phyloP scores from a whole-genome alignment of 2,888 invertebrate genomes.

The Drosophila dives region DNA sequence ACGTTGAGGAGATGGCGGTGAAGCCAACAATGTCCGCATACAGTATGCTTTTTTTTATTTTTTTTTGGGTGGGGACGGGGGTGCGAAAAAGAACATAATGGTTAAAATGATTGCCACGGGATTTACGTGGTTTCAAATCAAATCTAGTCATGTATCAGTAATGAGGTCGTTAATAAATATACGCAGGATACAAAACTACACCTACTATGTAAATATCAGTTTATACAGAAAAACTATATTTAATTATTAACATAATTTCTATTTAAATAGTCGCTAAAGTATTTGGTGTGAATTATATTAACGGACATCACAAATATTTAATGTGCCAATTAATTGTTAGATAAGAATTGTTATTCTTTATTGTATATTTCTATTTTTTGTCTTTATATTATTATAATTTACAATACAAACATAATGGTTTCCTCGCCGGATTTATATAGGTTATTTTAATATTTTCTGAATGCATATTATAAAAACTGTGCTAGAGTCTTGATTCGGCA shows the following conservation, averaged over 20 bases:
- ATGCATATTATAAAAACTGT: not conserved
- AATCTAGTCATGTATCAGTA: not conserved
- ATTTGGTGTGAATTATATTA: not conserved
- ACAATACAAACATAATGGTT: not conserved
- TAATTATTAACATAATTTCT: not conserved
- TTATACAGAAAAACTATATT: not conserved
- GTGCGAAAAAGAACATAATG: conserved; percentile 49
- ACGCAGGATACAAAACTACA: not conserved
- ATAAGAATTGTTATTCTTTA: not conserved
- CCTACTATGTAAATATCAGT: not conserved
- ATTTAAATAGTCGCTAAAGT: not conserved
- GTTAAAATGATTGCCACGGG: conserved; percentile 34
- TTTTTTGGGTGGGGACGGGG: not conserved
- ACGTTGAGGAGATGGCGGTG: conserved; percentile 97
- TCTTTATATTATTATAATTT: not conserved
- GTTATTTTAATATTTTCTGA: not conserved
- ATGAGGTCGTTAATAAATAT: conserved; percentile 7
- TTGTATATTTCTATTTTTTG: not conserved
- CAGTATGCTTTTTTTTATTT: conserved; percentile 89
- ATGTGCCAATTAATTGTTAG: not conserved
- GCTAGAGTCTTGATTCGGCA: not conserved
- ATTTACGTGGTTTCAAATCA: conserved; percentile 6
- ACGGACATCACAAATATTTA: not conserved
- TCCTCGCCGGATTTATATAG: too few species aligned
- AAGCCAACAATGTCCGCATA: conserved; percentile 99